Evolutionary conservation across 2,113 vertebrate species (phyloP).

Genomic region (Vulpes ferrilata): DNA sequence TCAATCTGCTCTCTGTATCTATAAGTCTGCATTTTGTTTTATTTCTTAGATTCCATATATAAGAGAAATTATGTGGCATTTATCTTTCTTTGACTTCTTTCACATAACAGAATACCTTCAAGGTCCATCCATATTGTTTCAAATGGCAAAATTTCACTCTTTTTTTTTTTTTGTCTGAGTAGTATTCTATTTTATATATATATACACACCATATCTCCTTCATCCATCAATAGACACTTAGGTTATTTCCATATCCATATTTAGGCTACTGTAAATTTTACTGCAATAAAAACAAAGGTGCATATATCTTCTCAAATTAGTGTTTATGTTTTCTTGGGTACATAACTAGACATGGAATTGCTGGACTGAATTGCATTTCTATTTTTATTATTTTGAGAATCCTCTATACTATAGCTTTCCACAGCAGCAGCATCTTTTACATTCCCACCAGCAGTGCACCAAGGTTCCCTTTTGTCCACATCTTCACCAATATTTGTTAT

Average conservation of each 20-base stretch:
- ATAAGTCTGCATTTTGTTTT: neutral
- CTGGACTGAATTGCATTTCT: neutral
- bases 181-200: neutral
- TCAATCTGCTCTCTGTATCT: neutral
- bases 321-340: neutral
- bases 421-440: neutral
- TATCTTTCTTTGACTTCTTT: neutral
- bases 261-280: neutral
- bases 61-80: neutral
- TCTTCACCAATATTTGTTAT: neutral
- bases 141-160: neutral
- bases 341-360: neutral
- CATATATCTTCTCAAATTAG: neutral
- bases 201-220: neutral
- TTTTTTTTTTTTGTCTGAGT: neutral
- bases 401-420: neutral
- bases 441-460: neutral
- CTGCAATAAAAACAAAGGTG: neutral
- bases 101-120: neutral
- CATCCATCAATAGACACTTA: neutral
- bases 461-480: neutral
- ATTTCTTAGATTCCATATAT: neutral
- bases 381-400: neutral
- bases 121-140: neutral
- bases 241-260: neutral